Percentiles rank a stretch among this genome's conserved stretches.
Evolutionary conservation across 1,140 invertebrate genomes (phyloP).

Genomic region (Sycophaga agraensis): DNA sequence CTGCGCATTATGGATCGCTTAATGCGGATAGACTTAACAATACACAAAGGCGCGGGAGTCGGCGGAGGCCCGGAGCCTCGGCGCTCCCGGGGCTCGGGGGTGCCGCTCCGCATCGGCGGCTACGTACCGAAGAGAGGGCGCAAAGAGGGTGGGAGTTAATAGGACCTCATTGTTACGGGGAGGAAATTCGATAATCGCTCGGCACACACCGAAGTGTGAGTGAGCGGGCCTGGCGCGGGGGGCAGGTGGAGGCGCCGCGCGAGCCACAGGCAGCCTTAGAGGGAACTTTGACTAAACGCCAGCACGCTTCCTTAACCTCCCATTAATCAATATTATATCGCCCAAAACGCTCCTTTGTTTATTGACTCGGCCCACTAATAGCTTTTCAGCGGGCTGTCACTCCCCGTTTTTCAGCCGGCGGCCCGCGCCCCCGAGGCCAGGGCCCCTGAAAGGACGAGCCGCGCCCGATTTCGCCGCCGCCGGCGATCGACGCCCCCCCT

Average conservation of each 20-base stretch:
- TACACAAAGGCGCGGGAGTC: slow-evolving; percentile 50
- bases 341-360: slow-evolving; percentile 59
- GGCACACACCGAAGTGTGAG: slow-evolving; percentile 51
- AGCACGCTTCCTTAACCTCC: slow-evolving; percentile 59
- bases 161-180: slow-evolving; percentile 58
- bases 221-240: slow-evolving; percentile 23
- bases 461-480: background rate
- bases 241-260: background rate
- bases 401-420: slow-evolving; percentile 24
- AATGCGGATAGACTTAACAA: slow-evolving; percentile 58
- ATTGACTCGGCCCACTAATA: slow-evolving; percentile 57
- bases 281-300: slow-evolving; percentile 60
- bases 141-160: slow-evolving; percentile 54
- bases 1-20: slow-evolving; percentile 54
- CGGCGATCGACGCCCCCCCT: background rate
- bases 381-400: slow-evolving; percentile 49
- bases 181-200: slow-evolving; percentile 61
- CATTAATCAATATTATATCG: slow-evolving; percentile 62
- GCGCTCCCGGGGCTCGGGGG: background rate
- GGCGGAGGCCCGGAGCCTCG: background rate
- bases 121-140: slow-evolving; percentile 39
- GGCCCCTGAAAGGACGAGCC: background rate
- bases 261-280: slow-evolving; percentile 45
- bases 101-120: slow-evolving; percentile 46
- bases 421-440: too few relatives aligned